Percentiles rank a stretch among this genome's conserved stretches.
phyloP scores from a whole-genome alignment of 2,797 vertebrate genomes.

The Enteromius viviparus region DNA sequence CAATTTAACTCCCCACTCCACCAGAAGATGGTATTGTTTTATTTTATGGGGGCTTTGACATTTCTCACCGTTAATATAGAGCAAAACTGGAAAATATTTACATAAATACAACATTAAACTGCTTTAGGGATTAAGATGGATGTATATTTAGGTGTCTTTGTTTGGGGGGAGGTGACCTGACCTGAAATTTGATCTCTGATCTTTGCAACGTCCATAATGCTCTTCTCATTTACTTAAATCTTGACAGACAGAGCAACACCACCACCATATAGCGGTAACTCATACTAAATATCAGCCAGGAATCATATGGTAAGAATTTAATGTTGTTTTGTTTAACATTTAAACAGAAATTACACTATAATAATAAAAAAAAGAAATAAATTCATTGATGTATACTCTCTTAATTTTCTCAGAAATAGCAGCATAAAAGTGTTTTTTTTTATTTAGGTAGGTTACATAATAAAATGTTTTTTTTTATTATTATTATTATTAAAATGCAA shows the following conservation, averaged over 20 bases:
- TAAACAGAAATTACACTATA: not conserved
- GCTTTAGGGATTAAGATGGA: conserved; percentile 85
- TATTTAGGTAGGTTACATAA: not conserved
- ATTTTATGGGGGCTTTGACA: conserved; percentile 89
- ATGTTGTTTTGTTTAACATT: not conserved
- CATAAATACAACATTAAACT: conserved; percentile 88
- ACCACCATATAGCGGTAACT: not conserved
- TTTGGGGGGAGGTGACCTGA: conserved; percentile 70
- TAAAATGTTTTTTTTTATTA: not conserved
- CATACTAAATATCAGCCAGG: not conserved
- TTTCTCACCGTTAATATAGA: conserved; percentile 84
- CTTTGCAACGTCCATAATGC: conserved; percentile 7
- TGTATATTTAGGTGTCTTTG: conserved; percentile 68
- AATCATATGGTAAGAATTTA: no score
- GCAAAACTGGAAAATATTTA: conserved; percentile 84
- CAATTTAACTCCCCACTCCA: conserved; percentile 86
- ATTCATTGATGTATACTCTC: not conserved
- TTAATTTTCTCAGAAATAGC: not conserved
- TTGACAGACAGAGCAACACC: not conserved
- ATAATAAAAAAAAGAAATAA: not conserved
- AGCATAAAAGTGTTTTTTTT: not conserved
- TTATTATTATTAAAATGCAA: not conserved
- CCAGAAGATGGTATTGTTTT: conserved; percentile 84
- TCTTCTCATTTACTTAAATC: conserved; percentile 13
- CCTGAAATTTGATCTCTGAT: conserved; percentile 60